phyloP scores from a whole-genome alignment of 2,797 vertebrate species.

The Nasua narica region DNA sequence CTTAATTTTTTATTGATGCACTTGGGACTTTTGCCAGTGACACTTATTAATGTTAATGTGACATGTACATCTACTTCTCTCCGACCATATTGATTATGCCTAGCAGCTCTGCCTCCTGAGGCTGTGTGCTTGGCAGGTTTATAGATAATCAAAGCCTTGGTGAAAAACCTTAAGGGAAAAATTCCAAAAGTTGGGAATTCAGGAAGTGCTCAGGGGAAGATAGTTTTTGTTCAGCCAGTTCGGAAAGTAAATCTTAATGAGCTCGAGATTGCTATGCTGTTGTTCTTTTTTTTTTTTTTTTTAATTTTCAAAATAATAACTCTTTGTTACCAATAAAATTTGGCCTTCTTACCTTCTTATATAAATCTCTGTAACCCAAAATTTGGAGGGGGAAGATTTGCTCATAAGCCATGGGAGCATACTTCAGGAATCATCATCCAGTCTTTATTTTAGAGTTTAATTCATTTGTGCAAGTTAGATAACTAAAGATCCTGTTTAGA shows the following conservation, averaged over 20 bases:
- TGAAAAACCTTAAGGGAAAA: conserved; percentile 43
- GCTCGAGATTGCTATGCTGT: background rate
- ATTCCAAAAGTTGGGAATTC: conserved; percentile 39
- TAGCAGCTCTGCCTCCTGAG: background rate
- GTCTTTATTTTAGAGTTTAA: conserved; percentile 23
- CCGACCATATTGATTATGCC: background rate
- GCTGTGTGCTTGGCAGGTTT: background rate
- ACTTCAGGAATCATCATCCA: background rate
- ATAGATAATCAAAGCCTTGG: conserved; percentile 9
- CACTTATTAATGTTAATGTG: conserved; percentile 43
- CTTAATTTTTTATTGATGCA: conserved; percentile 42
- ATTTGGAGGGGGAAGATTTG: background rate
- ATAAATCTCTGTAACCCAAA: background rate
- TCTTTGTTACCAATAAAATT: background rate
- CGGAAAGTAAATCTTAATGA: conserved; percentile 39
- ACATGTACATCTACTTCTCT: conserved; percentile 13
- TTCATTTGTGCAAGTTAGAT: conserved; percentile 30
- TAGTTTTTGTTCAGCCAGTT: background rate
- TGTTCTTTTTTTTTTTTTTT: background rate
- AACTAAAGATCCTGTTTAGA: background rate
- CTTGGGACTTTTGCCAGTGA: background rate
- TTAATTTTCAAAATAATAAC: background rate
- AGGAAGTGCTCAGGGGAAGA: background rate
- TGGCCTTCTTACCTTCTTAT: background rate
- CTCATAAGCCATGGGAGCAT: background rate